Base-by-base conservation (phyloP, 2,888 invertebrate species). In the Cantharis flavilabris region DNA sequence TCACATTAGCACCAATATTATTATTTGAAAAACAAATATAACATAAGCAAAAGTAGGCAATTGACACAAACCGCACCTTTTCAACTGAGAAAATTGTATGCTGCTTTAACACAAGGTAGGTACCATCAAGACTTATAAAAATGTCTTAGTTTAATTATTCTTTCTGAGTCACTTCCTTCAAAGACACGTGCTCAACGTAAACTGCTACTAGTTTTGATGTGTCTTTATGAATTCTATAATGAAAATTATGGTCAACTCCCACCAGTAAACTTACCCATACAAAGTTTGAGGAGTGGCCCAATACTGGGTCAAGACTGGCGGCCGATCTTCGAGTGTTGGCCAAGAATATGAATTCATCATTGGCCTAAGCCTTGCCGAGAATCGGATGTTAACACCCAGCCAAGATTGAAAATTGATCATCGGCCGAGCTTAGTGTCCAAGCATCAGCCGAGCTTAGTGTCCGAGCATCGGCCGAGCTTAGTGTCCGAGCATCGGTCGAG, bases 121-220 rank as follows among this genome's bases (percentile, higher is more conserved):
- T 72, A 72, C 67, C 73, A 73, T 49, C 64, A 78, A 73, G 67
- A 71, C 74, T 62, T 69, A 73, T 78, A 73, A 72, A 74, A 63
- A 77, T 76, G 73, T 77, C 76, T 80, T 79, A 80, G 77, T 82
- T 78, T 81, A 82, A 83, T 49, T 49, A 49, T 83, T 82, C 76
- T 80, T 81, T 79, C 81, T 84, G 84, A 84, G 82, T 84, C 84
- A 86, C 86, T 87, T 86, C 86, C 86, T 86, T 83, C 81, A 80
- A 76, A 83, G 85, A 84, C 86, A 85, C 86, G 86, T 86, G 86
- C 86, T 84, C 80, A 78, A 82, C 81, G 79, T 75, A 72, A 70
- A 80, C 78, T 76, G 80, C 80, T 77, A 81, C 80, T 79, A 78
- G 80, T 69, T 81, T 81, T 82, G 81, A 81, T 81, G 81, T 82